Conservation (phyloP, 2,888 invertebrate species). For the Caenorhabditis drosophilae region DNA sequence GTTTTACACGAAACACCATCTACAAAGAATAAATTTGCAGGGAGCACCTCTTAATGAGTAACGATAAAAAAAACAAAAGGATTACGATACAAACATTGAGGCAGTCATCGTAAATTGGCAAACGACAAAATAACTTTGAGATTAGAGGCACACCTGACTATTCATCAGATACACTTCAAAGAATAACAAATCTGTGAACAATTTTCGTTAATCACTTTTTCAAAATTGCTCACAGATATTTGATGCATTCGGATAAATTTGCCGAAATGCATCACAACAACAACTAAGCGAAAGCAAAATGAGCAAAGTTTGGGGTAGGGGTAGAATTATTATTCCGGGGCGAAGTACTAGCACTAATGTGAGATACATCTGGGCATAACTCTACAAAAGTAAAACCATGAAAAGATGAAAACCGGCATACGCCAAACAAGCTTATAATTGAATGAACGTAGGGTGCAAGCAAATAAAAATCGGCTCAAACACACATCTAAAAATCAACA, state of each 20-base stretch:
- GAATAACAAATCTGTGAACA: constrained; percentile 23
- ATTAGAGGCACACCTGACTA: constrained; percentile 34
- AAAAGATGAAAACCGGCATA: neutral
- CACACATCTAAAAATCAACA: neutral
- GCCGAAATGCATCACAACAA: constrained; percentile 33
- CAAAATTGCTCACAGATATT: neutral
- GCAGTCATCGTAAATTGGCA: constrained; percentile 30
- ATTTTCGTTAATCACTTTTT: neutral
- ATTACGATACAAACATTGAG: constrained; percentile 24
- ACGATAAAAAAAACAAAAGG: constrained; percentile 14
- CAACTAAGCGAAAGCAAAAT: constrained; percentile 33
- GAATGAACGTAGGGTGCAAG: constrained; percentile 1
- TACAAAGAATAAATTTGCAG: constrained; percentile 15
- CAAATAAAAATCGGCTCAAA: constrained; percentile 3
- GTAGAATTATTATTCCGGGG: neutral
- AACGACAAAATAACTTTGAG: constrained; percentile 27
- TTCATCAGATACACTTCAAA: constrained; percentile 41
- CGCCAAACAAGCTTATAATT: neutral
- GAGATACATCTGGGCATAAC: too few relatives aligned
- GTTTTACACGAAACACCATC: constrained; percentile 35
- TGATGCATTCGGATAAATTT: constrained; percentile 3
- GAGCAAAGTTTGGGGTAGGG: constrained; percentile 12
- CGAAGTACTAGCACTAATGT: constrained; percentile 3
- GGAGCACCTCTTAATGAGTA: constrained; percentile 1
- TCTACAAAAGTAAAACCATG: too few relatives aligned